These are phyloP conservation scores for Nowickia ferox DNA, from an alignment of 2,888 invertebrate genomes.

Conservation along the genomic window DNA sequence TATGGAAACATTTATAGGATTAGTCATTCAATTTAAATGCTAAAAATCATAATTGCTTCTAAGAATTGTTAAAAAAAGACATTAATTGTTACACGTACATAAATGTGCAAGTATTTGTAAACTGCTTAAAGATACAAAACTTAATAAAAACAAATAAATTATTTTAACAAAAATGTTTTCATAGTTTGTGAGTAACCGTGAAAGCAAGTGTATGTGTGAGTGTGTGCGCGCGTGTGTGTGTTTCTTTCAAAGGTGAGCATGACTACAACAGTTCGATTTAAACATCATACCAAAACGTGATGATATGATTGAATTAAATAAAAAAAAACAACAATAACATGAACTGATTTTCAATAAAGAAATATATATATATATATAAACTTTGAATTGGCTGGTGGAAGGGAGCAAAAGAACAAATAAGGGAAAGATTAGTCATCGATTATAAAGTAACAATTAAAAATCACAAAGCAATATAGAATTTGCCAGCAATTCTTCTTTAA, in stretches of 20 bases:
- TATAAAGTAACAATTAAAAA: conserved; percentile 3
- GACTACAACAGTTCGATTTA: not conserved
- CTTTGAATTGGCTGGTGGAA: not conserved
- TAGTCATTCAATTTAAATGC: not conserved
- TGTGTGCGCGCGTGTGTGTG: not conserved
- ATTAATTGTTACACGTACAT: not conserved
- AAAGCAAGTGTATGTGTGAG: not conserved
- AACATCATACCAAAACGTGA: conserved; percentile 32
- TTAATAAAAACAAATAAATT: too few relatives aligned
- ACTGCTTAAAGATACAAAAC: too few relatives aligned
- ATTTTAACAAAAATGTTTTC: too few relatives aligned
- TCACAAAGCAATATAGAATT: conserved; percentile 5
- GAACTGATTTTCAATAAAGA: conserved; percentile 15
- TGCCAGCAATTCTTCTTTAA: not conserved
- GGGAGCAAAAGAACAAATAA: conserved; percentile 29
- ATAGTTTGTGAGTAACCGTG: not conserved
- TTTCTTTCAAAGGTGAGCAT: not conserved
- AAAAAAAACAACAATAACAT: not conserved
- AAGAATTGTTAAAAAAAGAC: conserved; percentile 13
- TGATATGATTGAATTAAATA: conserved; percentile 1
- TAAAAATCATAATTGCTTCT: conserved; percentile 12
- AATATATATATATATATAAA: not conserved
- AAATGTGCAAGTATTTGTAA: not conserved
- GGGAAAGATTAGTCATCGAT: conserved; percentile 41
- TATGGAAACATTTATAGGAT: not conserved